Evolutionary conservation across 2,888 invertebrate species (phyloP).

Genomic region (Nomada lathburiana): DNA sequence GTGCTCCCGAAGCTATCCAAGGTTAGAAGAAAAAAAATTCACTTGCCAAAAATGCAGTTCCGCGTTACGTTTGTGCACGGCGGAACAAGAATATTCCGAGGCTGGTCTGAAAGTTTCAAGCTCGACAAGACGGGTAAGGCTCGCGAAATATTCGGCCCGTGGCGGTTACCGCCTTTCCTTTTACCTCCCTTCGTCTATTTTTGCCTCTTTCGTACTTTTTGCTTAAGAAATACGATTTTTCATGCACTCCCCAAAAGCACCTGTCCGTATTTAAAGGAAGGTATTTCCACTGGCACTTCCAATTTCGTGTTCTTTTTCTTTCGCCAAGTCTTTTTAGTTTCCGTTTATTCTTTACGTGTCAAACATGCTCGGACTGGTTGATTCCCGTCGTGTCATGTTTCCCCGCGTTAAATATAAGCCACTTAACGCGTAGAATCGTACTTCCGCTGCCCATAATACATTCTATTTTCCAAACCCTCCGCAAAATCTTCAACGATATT

Average conservation of each 20-base stretch:
- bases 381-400: too few relatives aligned
- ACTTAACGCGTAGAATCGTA: too few relatives aligned
- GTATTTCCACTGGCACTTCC: background rate
- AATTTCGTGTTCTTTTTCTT: background rate
- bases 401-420: too few relatives aligned
- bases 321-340: background rate
- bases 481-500: too few relatives aligned
- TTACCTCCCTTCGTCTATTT: constrained; percentile 11
- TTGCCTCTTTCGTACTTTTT: background rate
- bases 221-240: constrained; percentile 1
- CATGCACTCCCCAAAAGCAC: background rate
- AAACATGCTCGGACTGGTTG: too few relatives aligned
- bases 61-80: constrained; percentile 16
- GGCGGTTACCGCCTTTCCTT: constrained; percentile 26
- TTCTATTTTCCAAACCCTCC: too few relatives aligned
- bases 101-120: constrained; percentile 60
- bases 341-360: background rate
- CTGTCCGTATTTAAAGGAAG: background rate
- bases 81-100: constrained; percentile 33
- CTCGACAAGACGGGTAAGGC: constrained; percentile 50
- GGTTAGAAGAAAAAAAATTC: constrained; percentile 19
- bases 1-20: background rate
- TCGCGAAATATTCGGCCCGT: constrained; percentile 53
- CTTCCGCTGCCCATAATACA: too few relatives aligned
- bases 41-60: constrained; percentile 6